phyloP scores from a whole-genome alignment of 2,797 vertebrate species.

The Fundulus diaphanus region DNA sequence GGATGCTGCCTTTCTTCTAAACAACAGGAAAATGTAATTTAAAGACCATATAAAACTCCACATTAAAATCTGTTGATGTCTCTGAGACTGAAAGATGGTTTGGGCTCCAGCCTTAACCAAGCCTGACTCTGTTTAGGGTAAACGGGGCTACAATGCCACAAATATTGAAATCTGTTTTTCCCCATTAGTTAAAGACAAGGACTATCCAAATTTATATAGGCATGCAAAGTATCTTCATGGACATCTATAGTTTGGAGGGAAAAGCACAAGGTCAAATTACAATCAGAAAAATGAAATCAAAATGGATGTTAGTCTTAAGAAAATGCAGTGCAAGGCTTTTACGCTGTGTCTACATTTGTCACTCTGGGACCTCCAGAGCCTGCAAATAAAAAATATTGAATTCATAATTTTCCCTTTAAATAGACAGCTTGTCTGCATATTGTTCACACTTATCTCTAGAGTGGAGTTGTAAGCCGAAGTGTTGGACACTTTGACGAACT shows the following conservation, averaged over 20 bases:
- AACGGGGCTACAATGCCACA: too few relatives aligned
- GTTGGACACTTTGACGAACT: not conserved
- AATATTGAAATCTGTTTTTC: too few relatives aligned
- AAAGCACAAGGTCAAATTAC: not conserved
- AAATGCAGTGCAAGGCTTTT: not conserved
- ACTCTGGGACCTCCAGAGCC: not conserved
- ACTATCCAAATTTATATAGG: too few relatives aligned
- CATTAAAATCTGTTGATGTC: too few relatives aligned
- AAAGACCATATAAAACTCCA: too few relatives aligned
- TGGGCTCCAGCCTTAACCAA: too few relatives aligned
- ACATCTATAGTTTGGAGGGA: not conserved
- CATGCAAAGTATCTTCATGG: too few relatives aligned
- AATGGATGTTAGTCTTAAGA: not conserved
- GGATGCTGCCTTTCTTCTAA: not conserved
- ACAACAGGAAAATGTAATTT: not conserved
- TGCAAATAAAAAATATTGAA: not conserved
- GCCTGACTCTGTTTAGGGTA: too few relatives aligned
- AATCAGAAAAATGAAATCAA: not conserved
- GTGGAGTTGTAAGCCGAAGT: not conserved
- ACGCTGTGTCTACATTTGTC: not conserved
- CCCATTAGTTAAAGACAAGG: too few relatives aligned
- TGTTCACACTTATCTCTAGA: not conserved
- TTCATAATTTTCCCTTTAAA: not conserved
- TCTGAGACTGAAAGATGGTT: too few relatives aligned
- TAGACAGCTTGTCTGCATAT: not conserved